These are phyloP conservation scores for Dryococelus australis DNA, from an alignment of 2,888 invertebrate genomes.

Conservation along the genomic window DNA sequence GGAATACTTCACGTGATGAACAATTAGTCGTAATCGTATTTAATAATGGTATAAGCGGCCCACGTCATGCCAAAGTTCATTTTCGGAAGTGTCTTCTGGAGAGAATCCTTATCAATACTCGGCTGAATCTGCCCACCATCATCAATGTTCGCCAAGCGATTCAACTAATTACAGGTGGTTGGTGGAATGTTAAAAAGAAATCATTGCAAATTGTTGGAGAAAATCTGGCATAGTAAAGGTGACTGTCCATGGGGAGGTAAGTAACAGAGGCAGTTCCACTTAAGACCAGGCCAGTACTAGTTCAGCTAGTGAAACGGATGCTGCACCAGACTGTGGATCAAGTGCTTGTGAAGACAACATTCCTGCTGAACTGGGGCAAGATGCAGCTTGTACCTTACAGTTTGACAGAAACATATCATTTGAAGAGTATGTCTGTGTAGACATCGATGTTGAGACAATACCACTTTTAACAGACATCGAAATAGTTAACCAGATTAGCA, in stretches of 20 bases:
- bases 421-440: neutral
- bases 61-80: too few species aligned
- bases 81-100: too few species aligned
- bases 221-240: too few species aligned
- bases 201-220: neutral
- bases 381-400: neutral
- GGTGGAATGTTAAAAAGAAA: neutral
- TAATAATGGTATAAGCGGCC: too few species aligned
- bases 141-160: neutral
- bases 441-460: neutral
- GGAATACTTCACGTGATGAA: too few species aligned
- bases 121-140: neutral
- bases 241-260: too few species aligned
- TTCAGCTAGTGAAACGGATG: too few species aligned
- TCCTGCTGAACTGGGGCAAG: neutral
- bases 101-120: neutral
- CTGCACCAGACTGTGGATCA: neutral
- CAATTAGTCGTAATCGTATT: too few species aligned
- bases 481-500: neutral
- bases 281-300: too few species aligned
- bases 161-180: neutral
- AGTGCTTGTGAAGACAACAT: neutral
- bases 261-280: too few species aligned
- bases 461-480: neutral
- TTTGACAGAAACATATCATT: neutral